Conservation (phyloP, 92 coral and sea anemone genomes). For the Palythoa caribaeorum region DNA sequence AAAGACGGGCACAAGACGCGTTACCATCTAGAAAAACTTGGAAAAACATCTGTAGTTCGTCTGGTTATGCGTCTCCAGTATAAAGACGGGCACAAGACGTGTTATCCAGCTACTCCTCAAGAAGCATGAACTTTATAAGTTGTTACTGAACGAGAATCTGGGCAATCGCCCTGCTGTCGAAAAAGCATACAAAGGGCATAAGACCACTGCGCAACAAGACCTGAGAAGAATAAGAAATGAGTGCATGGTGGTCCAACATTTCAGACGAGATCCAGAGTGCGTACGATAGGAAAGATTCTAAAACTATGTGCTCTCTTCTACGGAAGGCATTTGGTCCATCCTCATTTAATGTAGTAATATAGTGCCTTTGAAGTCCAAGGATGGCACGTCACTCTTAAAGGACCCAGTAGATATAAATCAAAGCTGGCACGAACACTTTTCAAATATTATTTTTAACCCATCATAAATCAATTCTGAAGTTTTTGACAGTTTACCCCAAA, state of each 20-base stretch:
- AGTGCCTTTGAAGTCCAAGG: slow-evolving; percentile 31
- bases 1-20: no score
- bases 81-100: no score
- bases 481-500: slow-evolving; percentile 41
- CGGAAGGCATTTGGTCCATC: slow-evolving; percentile 8
- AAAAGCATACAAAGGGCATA: slow-evolving; percentile 9
- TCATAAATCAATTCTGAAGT: neutral
- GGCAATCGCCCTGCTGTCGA: slow-evolving; percentile 7
- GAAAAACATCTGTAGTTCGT: no score
- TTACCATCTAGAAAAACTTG: no score
- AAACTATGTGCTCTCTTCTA: neutral
- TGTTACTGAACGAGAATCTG: neutral
- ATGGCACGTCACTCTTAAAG: slow-evolving; percentile 12
- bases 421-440: slow-evolving; percentile 46
- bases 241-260: slow-evolving; percentile 27
- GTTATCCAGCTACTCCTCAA: neutral
- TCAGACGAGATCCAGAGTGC: slow-evolving; percentile 28
- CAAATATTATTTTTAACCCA: slow-evolving; percentile 30
- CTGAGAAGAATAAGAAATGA: slow-evolving; percentile 34
- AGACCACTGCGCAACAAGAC: slow-evolving; percentile 10
- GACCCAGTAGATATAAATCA: slow-evolving; percentile 27
- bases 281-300: slow-evolving; percentile 23
- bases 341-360: neutral
- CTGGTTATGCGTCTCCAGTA: no score
- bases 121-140: neutral